These are phyloP conservation scores for Malacoctenus gilli DNA, from an alignment of 2,797 vertebrate genomes.

Conservation along the genomic window DNA sequence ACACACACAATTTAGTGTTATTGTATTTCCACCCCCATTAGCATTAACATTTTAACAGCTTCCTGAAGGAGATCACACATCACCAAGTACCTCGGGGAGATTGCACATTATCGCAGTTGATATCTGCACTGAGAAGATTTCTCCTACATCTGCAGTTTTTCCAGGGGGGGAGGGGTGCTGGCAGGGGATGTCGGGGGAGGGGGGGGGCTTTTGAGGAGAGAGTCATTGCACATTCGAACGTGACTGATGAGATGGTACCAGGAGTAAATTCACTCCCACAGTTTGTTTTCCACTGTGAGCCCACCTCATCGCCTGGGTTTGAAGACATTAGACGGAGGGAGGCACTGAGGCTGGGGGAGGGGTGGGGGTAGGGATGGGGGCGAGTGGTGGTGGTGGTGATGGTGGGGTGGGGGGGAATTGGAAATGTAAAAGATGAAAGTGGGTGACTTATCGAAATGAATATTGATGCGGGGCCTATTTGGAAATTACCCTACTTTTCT, in stretches of 20 bases:
- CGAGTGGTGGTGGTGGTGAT: constrained; percentile 8
- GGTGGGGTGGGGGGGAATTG: constrained; percentile 24
- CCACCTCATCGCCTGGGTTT: constrained; percentile 31
- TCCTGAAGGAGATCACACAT: too few species aligned
- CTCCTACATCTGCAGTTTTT: constrained; percentile 6
- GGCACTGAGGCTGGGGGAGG: constrained; percentile 14
- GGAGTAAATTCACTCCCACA: too few species aligned
- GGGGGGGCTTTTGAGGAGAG: too few species aligned
- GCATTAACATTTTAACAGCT: constrained; percentile 37
- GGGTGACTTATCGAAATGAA: constrained; percentile 56
- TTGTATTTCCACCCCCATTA: constrained; percentile 16
- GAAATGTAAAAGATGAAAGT: constrained; percentile 66
- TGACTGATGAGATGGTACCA: too few species aligned
- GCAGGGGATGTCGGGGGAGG: too few species aligned
- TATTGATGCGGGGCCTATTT: constrained; percentile 63
- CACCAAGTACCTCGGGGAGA: too few species aligned
- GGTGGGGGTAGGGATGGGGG: constrained; percentile 30
- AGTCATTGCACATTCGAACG: too few species aligned
- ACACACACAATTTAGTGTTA: constrained; percentile 17
- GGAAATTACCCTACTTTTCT: constrained; percentile 59
- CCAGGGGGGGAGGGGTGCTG: too few species aligned
- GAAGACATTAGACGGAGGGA: constrained; percentile 27
- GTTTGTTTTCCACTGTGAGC: constrained; percentile 47
- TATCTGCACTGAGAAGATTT: constrained; percentile 1
- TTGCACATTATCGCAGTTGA: constrained; percentile 12